Conservation (phyloP, 1,140 invertebrate genomes). For the Epicauta chinensis region DNA sequence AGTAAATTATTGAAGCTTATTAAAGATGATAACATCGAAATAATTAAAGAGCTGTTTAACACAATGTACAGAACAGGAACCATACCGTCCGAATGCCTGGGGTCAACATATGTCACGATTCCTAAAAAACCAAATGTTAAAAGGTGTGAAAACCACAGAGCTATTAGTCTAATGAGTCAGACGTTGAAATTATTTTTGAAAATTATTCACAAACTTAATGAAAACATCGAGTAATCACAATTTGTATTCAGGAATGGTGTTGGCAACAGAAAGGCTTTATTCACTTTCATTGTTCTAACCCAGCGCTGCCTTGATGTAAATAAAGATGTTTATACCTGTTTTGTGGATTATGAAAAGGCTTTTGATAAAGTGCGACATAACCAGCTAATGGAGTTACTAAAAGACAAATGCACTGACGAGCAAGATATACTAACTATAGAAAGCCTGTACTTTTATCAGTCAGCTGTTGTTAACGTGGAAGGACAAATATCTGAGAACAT, state of each 20-base stretch:
- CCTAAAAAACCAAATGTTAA: no score
- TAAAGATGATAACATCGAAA: no score
- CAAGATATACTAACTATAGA: background rate
- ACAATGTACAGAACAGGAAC: no score
- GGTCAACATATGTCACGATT: no score
- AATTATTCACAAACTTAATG: background rate
- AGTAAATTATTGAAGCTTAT: no score
- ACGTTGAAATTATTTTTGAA: background rate
- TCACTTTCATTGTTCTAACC: no score
- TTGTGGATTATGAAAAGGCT: background rate
- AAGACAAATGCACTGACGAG: background rate
- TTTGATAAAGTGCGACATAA: background rate
- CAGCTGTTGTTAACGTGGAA: background rate
- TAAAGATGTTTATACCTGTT: background rate
- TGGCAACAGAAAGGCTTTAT: no score
- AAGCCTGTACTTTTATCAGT: background rate
- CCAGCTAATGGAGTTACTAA: background rate
- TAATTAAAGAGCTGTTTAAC: no score
- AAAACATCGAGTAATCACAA: no score
- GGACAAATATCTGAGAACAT: constrained; percentile 9
- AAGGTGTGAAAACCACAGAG: no score
- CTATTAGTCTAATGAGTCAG: background rate
- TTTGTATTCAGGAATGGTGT: no score
- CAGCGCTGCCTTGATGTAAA: background rate
- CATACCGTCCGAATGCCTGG: no score